Conservation (phyloP, 2,113 vertebrate genomes). For the Bothrops jararaca region DNA sequence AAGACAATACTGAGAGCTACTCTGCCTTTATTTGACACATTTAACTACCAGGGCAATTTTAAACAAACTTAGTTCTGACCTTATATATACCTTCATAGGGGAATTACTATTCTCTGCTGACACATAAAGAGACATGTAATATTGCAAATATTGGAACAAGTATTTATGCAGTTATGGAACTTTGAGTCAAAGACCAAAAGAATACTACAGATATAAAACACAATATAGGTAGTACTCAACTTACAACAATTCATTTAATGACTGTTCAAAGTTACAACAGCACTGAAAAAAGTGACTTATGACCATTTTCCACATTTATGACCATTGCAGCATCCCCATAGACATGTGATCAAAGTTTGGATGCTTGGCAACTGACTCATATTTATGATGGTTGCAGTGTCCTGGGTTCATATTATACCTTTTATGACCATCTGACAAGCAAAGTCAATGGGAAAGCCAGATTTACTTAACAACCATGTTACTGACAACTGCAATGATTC, state of each 20-base stretch:
- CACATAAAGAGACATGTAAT: slow-evolving; percentile 28
- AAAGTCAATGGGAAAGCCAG: too few species aligned
- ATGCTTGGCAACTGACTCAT: too few species aligned
- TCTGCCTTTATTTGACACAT: slow-evolving; percentile 5
- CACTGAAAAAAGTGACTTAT: too few species aligned
- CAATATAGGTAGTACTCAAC: not conserved
- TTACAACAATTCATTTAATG: too few species aligned
- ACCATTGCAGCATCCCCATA: too few species aligned
- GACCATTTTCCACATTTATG: too few species aligned
- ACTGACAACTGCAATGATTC: not conserved
- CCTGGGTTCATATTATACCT: too few species aligned
- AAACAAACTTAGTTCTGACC: slow-evolving; percentile 25
- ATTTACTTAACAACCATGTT: not conserved
- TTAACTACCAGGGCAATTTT: slow-evolving; percentile 32
- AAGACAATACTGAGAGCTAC: slow-evolving; percentile 18
- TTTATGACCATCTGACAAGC: too few species aligned
- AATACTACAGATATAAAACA: not conserved
- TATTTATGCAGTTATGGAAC: not conserved
- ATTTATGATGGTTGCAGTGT: too few species aligned
- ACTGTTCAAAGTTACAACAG: too few species aligned
- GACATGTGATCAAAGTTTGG: too few species aligned
- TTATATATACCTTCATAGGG: slow-evolving; percentile 38
- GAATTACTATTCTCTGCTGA: slow-evolving; percentile 34
- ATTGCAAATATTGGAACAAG: not conserved
- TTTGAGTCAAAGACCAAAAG: not conserved